Evolutionary conservation across 2,797 vertebrate genomes (phyloP).

Genomic region (Iguana delicatissima): DNA sequence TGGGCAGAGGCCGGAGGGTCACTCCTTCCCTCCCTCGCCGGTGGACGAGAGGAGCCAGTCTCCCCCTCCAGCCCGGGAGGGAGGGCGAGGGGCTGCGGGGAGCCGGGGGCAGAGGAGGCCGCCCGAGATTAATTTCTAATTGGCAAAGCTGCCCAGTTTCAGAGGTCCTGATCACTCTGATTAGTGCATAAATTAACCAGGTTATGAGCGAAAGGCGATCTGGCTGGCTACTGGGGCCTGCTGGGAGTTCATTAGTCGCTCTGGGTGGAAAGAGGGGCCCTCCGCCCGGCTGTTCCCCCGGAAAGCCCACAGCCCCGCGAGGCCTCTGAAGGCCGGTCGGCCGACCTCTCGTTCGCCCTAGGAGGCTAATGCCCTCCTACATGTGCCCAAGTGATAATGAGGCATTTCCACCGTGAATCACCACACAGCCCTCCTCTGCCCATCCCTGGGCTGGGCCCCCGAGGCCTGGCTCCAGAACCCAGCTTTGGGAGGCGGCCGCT

Average conservation of each 20-base stretch:
- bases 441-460: conserved; percentile 23
- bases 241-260: accelerated
- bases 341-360: background rate
- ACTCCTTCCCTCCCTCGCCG: no score
- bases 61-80: no score
- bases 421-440: conserved; percentile 39
- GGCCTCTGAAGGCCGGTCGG: no score
- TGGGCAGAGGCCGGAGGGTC: no score
- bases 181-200: background rate
- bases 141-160: background rate
- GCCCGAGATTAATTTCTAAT: background rate
- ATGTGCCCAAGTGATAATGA: conserved; percentile 67
- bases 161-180: background rate
- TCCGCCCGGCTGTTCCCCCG: accelerated
- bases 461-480: conserved; percentile 45
- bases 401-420: conserved; percentile 75
- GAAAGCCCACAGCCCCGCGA: accelerated
- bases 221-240: background rate
- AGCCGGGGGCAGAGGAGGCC: no score
- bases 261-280: background rate
- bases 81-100: no score
- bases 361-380: conserved; percentile 49
- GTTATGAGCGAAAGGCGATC: accelerated
- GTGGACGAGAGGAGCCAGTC: no score
- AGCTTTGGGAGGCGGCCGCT: conserved; percentile 59